Evolutionary conservation across 2,888 invertebrate genomes (phyloP), one percentile per base, ranked within the genome.

Genomic region (Cryptocheilus praepositus): DNA sequence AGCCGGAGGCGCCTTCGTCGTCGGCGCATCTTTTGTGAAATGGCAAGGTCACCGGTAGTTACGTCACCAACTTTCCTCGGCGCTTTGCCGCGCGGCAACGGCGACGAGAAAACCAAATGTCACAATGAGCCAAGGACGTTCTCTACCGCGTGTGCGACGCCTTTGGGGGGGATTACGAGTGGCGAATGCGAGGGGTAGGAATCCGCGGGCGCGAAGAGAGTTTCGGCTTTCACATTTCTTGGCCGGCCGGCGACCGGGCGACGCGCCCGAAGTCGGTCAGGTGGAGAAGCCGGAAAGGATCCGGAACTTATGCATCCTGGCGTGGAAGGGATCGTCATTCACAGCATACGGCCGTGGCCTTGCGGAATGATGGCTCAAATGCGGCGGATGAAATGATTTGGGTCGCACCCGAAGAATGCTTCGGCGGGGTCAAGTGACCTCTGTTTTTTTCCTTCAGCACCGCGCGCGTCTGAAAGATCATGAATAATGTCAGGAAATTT

Each of bases 31-130:
- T 83, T 81, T 82, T 73, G 36, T 36, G 71, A 85, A 85, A 85
- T 85, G 85, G 85, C 85, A 85, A 85, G 85, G 85, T 85, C 85
- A 83, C 79, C 81, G 75, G 69, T 74, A 70, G 74, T 79, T 79
- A 80, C 79, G 78, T 77, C 80, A 80, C 57, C 61, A 76, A 80
- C 80, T 81, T 80, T 81, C 78, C 80, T 78, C 73, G 57, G 21
- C 66, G 62, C 59, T 51, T 70, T 67, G 55, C 56, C 25, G 36
- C 54, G 70, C 62, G 53, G 70, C 64, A 70, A 45, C 55, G 55
- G 56, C 46, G 54, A 54, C 67, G 68, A 76, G 75, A 78, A 79
- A 78, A 81, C 76, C 74, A 80, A 78, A 81, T 81, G 80, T 79
- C 81, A 81, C 80, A 80, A 80, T 74, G 69, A 78, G 36, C 78